Base-by-base conservation (phyloP, 2,113 vertebrate genomes). In the Anolis carolinensis region DNA sequence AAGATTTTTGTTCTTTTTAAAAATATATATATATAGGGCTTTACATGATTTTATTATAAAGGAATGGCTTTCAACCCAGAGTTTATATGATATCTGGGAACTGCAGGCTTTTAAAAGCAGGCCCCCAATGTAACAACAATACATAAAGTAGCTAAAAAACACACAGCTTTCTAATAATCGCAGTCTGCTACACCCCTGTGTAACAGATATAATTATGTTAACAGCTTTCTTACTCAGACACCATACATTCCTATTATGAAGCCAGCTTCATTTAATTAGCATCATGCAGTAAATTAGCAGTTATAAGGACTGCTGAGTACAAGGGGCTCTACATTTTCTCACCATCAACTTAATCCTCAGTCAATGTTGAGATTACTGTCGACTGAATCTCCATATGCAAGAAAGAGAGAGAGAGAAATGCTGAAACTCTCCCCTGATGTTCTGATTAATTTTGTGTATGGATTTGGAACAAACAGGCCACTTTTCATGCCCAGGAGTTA, bases 211-310 rank as follows among this genome's bases (percentile, higher is more conserved):
- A 96, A 97, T 95, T 95, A 95, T 88, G 90, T 89, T 95, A 97
- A 96, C 89, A 95, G 93, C 92, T 96, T 96, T 95, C 89, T 92
- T 93, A 89, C 82, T 90, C 84, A 88, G 90, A 90, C 87, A 90
- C 85, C 89, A 95, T 96, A 91, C 93, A 96, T 94, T 93, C 94
- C 91, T 87, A 96, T 96, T 95, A 96, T 44, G 88, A 94, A 96
- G 80, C 91, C 92, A 95, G 92, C 87, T 92, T 95, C 90, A 92
- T 93, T 95, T 96, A 96, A 96, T 97, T 96, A 95, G 91, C 92
- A 94, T 95, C 88, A 90, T 94, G 93, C 91, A 95, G 93, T 95
- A 96, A 97, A 97, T 96, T 95, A 97, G 89, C 89, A 92, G 94
- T 95, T 95, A 89, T 93, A 95, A 94, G 88, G 90, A 94, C 91